These are phyloP conservation scores for Podilymbus podiceps DNA, from an alignment of 2,113 vertebrate genomes.

Conservation along the genomic window DNA sequence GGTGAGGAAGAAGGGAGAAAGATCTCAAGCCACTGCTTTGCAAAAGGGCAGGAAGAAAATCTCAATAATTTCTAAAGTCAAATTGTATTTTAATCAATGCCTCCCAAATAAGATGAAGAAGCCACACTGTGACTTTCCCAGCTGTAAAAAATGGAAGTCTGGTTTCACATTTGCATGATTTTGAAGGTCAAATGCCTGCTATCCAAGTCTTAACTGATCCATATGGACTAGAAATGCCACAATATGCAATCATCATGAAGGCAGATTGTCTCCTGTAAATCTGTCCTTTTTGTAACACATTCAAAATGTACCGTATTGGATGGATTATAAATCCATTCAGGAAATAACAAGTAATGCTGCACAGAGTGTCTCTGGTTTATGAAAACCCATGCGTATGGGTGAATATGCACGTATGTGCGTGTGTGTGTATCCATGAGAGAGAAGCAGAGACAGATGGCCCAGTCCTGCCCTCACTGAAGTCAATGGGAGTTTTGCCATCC, in stretches of 20 bases:
- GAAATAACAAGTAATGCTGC: conserved; percentile 60
- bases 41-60: conserved; percentile 36
- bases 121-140: conserved; percentile 71
- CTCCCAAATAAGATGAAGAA: conserved; percentile 68
- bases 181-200: conserved; percentile 86
- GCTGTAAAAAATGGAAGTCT: conserved; percentile 79
- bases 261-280: conserved; percentile 86
- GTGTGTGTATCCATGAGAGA: not conserved
- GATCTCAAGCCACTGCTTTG: conserved; percentile 16
- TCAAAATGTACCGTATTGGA: conserved; percentile 78
- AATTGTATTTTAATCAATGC: conserved; percentile 76
- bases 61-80: conserved; percentile 68
- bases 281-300: conserved; percentile 81
- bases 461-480: conserved; percentile 33
- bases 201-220: conserved; percentile 82
- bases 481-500: conserved; percentile 39
- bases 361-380: conserved; percentile 16
- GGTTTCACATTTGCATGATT: conserved; percentile 81
- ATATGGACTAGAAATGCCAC: conserved; percentile 88
- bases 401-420: not conserved
- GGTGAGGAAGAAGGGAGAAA: conserved; percentile 3
- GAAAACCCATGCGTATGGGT: not conserved
- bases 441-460: conserved; percentile 57
- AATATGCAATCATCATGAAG: conserved; percentile 84
- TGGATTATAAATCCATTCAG: conserved; percentile 79